Evolutionary conservation across 2,113 vertebrate genomes (phyloP), one percentile per base, ranked within the genome.

Genomic region (Calyptomena viridis): DNA sequence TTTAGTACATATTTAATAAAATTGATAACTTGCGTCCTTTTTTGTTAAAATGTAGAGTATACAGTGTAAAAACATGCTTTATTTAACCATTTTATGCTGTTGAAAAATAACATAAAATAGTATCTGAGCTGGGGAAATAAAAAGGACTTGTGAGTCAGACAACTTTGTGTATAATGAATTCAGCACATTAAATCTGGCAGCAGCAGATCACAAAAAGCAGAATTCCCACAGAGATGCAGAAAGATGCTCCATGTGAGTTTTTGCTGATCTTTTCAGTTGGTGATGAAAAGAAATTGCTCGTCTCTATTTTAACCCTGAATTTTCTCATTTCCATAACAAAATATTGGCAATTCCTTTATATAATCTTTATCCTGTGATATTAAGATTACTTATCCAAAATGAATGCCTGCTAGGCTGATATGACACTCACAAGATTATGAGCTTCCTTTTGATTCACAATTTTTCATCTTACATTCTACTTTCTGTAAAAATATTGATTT

Each of bases 281-380:
- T 69, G 89, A 95, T 96, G 93, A 97, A 95, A 93, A 95, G 84
- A 95, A 96, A 90, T 95, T 0, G 0, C 40, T 91, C 5, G 0
- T 67, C 49, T 94, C 87, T 88, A 42, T 91, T 95, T 96, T 95
- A 96, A 95, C 91, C 82, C 84, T 94, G 87, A 90, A 87, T 93
- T 94, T 94, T 87, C 78, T 95, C 10, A 96, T 97, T 95, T 96
- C 67, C 93, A 94, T 95, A 91, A 95, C 78, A 97, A 96, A 96
- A 95, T 96, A 91, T 95, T 94, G 67, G 62, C 66, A 91, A 66
- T 27, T 95, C 31, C 28, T 96, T 77, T 95, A 59, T 95, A 53
- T 87, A 84, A 91, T 85, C 71, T 95, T 89, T 93, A 85, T 95
- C 39, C 87, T 87, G 62, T 90, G 59, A 91, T 95, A 94, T 87